Evolutionary conservation across 2,113 vertebrate genomes (phyloP), one percentile per base, ranked within the genome.

Genomic region (Corvus hawaiiensis): DNA sequence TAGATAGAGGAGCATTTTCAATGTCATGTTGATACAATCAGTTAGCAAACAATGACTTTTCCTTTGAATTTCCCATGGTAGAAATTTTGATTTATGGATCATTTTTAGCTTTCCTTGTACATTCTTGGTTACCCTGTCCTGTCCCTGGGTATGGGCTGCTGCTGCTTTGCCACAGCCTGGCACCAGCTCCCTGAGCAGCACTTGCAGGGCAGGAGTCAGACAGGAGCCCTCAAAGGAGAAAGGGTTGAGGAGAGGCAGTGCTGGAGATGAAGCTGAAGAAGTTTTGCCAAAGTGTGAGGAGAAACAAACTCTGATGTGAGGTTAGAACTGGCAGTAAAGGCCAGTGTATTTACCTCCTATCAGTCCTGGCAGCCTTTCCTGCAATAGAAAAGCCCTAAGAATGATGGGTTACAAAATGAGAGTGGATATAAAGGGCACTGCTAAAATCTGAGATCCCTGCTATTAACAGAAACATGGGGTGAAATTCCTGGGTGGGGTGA

Each of bases 121-220:
- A 3, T 6, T 7, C 17, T 67, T 69, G 59, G 72, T 49, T 28
- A 5, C 15, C 59, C n/a, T 5, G 2, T 41, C 12, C 58, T 37
- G 27, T 58, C 24, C 44, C 28, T 18, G 66, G 59, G 33, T 4
- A 2, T 33, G 48, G 24, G 52, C 66, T 72, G 66, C 85, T 72
- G 13, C 66, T 94, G 56, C 58, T 46, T 33, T 37, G 10, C n/a
- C 37, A 2, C 18, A 78, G 64, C 64, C 48, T 2, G 1, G 46
- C 75, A 27, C 4, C 72, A 51, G 54, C 62, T 75, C 71, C 39
- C 20, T 20, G 46, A 51, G 88, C 74, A 37, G 77, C 77, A 7
- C 27, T 8, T 4, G 1, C 1, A 7, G 17, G 1, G 44, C 43
- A 18, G 19, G 13, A 19, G 19, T 33, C 32, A 3, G 23, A 21